Percentiles rank a stretch among this genome's conserved stretches.
phyloP scores from a whole-genome alignment of 2,888 invertebrate species.

The Lithophane leautieri region DNA sequence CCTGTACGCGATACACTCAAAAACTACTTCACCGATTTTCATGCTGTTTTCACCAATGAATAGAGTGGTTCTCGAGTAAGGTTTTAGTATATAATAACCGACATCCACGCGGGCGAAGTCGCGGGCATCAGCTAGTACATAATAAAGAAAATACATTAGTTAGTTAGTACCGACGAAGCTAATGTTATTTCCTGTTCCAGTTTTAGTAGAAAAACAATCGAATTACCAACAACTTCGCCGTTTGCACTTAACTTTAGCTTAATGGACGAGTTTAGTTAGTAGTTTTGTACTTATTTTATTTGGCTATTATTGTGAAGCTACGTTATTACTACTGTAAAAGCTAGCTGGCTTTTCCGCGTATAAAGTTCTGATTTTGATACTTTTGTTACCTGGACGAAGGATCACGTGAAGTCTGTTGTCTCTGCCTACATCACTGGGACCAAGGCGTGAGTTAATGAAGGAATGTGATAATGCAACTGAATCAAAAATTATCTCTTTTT shows the following conservation, averaged over 20 bases:
- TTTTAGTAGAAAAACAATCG: constrained; percentile 59
- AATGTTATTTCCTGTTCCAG: constrained; percentile 46
- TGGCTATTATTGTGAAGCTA: constrained; percentile 3
- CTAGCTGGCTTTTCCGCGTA: not conserved
- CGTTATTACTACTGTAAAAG: not conserved
- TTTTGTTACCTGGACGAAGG: not conserved
- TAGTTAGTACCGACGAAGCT: constrained; percentile 31
- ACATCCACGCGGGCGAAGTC: too few relatives aligned
- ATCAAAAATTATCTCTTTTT: not conserved
- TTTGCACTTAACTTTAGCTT: constrained; percentile 53
- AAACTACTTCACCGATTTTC: too few relatives aligned
- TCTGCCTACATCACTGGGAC: too few relatives aligned
- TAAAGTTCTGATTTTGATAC: not conserved
- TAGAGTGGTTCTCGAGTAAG: too few relatives aligned
- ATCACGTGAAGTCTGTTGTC: too few relatives aligned
- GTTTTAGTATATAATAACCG: too few relatives aligned
- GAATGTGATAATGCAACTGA: not conserved
- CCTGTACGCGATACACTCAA: too few relatives aligned
- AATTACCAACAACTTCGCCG: constrained; percentile 51
- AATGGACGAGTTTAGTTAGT: constrained; percentile 50
- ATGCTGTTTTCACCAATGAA: too few relatives aligned
- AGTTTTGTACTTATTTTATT: constrained; percentile 26
- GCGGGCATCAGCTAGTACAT: constrained; percentile 2
- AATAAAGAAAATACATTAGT: constrained; percentile 33
- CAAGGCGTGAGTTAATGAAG: not conserved